Percentiles rank a stretch among this genome's conserved stretches.
These are phyloP conservation scores for Caligus rogercresseyi DNA, from an alignment of 1,140 invertebrate genomes.

Conservation along the genomic window DNA sequence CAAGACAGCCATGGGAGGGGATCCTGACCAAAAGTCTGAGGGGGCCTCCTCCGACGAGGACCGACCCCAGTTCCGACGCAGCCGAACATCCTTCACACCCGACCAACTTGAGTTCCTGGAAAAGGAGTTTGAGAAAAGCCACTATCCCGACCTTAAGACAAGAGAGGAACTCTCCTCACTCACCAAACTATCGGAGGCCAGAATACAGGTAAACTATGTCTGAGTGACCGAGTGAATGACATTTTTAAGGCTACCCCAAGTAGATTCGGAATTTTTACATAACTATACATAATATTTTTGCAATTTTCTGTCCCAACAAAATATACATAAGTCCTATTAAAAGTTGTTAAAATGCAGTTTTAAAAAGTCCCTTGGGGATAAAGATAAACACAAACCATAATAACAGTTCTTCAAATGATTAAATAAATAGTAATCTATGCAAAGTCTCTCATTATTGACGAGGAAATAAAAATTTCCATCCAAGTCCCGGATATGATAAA, in stretches of 20 bases:
- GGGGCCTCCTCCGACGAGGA: slow-evolving; percentile 5
- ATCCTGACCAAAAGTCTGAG: neutral
- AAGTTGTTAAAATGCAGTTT: no score
- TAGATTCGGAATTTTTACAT: neutral
- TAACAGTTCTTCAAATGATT: no score
- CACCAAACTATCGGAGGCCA: slow-evolving; percentile 43
- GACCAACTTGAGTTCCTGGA: slow-evolving; percentile 97
- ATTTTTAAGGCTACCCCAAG: neutral
- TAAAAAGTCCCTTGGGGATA: no score
- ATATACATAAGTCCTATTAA: no score
- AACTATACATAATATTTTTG: neutral
- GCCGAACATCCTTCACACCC: slow-evolving; percentile 94
- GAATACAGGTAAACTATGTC: slow-evolving; percentile 32
- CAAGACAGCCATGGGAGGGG: neutral
- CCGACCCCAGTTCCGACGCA: slow-evolving; percentile 61
- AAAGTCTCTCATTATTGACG: no score
- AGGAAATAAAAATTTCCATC: no score
- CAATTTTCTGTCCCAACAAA: no score
- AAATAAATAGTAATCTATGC: no score
- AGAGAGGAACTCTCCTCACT: slow-evolving; percentile 41
- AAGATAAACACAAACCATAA: no score
- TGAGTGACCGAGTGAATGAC: neutral
- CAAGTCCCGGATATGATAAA: no score
- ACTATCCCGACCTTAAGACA: slow-evolving; percentile 47
- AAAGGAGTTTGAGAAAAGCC: slow-evolving; percentile 45